Base-by-base conservation (phyloP, 1,140 invertebrate species). In the Meloidogyne hapla region DNA sequence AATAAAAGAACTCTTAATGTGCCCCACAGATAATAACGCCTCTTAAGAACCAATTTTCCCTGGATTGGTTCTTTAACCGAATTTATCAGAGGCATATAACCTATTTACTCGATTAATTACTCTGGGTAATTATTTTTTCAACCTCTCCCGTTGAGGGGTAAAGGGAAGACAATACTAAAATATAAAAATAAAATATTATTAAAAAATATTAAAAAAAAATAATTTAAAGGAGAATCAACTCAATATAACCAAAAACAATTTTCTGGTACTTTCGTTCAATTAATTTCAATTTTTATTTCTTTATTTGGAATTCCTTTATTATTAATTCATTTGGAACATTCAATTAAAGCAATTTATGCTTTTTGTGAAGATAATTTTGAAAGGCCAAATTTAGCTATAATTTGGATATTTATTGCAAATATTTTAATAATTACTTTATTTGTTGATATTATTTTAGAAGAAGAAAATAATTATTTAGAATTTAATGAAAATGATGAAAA, bases 311-410 rank as follows among this genome's bases (percentile, higher is more conserved):
- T 73, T 23, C 71, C 71, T 28, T 23, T 73, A 38, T 42, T 64
- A 28, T 40, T 73, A n/a, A 73, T 73, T 63, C 56, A 73, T 38
- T 25, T 73, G 13, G 71, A 64, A 28, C 45, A 73, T 63, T 73
- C 56, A 42, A 64, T 73, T 38, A 73, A 73, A 64, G 23, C 71
- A 38, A 15, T 64, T n/a, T 56, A 18, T 26, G 71, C 71, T 13
- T 25, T 73, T 15, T 42, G 61, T 38, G 71, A 73, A 28, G 56
- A 61, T 40, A 73, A 73, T 63, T 73, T 73, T 33, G n/a, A 38
- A 38, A 38, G 9, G 10, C 71, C 42, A 23, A 63, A 33, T 40
- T 10, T 73, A 28, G 56, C 9, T 18, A 18, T 73, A 25, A 25
- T 73, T 28, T 21, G 13, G 13, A 40, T 73, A 1, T 38, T 10